Conservation (phyloP, 1,140 invertebrate genomes). For the Wasmannia auropunctata region DNA sequence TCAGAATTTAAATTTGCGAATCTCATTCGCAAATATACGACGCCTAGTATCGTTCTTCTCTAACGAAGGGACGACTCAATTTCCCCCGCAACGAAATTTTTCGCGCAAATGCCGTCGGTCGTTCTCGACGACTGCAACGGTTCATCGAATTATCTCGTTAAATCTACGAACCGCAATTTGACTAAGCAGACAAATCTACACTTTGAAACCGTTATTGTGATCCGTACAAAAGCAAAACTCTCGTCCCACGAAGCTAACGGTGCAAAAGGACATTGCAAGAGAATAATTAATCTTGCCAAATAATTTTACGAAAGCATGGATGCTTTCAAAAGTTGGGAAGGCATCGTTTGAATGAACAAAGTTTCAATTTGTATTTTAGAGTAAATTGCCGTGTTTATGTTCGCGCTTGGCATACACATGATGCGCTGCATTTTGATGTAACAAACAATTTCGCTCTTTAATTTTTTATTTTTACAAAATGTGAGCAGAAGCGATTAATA, state of each 20-base stretch:
- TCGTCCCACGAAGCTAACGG: not conserved
- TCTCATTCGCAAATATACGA: not conserved
- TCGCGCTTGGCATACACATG: not conserved
- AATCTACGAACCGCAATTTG: not conserved
- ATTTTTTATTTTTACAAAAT: not conserved
- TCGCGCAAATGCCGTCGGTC: not conserved
- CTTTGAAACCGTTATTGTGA: not conserved
- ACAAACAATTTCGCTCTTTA: not conserved
- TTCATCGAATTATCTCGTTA: conserved; percentile 32
- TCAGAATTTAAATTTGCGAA: conserved; percentile 10
- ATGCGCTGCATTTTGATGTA: not conserved
- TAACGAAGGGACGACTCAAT: conserved; percentile 14
- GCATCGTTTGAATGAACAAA: not conserved
- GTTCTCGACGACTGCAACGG: not conserved
- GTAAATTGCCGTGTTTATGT: not conserved
- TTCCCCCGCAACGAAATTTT: conserved; percentile 6
- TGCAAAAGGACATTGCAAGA: not conserved
- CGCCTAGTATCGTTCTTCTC: not conserved
- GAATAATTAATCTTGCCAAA: conserved; percentile 12
- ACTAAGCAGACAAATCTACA: not conserved
- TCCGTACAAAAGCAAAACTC: not conserved
- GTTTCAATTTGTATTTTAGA: not conserved
- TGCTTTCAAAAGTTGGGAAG: not conserved
- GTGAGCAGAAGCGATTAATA: not conserved
- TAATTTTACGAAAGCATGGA: not conserved